These are phyloP conservation scores for Gavialis gangeticus DNA, from an alignment of 2,113 vertebrate genomes.

Conservation along the genomic window DNA sequence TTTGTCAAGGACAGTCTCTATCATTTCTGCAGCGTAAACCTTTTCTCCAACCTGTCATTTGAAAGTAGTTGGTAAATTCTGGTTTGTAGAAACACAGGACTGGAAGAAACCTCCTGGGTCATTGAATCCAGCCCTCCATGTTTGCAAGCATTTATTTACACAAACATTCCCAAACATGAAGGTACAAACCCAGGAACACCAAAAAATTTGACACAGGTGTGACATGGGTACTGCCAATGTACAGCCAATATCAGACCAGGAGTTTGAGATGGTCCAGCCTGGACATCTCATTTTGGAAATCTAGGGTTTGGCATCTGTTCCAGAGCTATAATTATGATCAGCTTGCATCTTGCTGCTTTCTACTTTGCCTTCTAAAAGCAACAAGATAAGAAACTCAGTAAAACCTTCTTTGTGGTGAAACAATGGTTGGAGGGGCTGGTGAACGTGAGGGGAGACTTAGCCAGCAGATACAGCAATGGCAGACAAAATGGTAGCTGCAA, in stretches of 20 bases:
- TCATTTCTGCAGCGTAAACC: not conserved
- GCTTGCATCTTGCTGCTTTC: not conserved
- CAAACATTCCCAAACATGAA: too few relatives aligned
- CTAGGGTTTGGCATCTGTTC: not conserved
- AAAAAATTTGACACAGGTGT: too few relatives aligned
- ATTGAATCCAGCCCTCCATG: too few relatives aligned
- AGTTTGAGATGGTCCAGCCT: not conserved
- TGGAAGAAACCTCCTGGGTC: too few relatives aligned
- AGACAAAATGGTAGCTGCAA: not conserved
- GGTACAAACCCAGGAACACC: too few relatives aligned
- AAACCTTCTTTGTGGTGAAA: not conserved
- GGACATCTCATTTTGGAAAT: not conserved
- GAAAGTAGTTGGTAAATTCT: not conserved
- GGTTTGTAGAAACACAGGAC: not conserved
- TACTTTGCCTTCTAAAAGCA: not conserved
- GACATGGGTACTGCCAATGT: too few relatives aligned
- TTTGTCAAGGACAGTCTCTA: not conserved
- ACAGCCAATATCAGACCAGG: too few relatives aligned
- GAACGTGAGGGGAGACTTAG: not conserved
- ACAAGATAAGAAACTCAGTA: not conserved
- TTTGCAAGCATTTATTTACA: too few relatives aligned
- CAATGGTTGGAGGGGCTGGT: too few relatives aligned
- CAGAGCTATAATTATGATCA: not conserved
- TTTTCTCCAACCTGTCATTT: not conserved
- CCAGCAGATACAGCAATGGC: not conserved